These are phyloP conservation scores for Spicauda simplicius DNA, from an alignment of 2,888 invertebrate species.

Conservation along the genomic window DNA sequence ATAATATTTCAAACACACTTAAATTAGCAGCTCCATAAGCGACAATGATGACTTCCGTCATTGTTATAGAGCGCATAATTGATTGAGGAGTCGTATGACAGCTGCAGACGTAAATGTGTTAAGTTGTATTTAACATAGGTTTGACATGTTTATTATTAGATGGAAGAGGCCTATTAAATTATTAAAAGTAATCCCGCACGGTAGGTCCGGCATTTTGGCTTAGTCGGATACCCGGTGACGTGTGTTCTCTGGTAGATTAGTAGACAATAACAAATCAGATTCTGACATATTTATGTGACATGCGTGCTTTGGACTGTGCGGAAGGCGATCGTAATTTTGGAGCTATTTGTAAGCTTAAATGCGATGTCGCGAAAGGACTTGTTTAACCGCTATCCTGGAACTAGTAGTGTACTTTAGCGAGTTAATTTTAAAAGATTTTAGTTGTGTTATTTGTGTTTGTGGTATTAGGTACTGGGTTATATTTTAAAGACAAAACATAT, in stretches of 20 bases:
- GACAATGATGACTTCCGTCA: slow-evolving; percentile 34
- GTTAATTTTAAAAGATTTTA: too few relatives aligned
- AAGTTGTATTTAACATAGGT: slow-evolving; percentile 71
- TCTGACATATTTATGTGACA: slow-evolving; percentile 62
- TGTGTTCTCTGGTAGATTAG: slow-evolving; percentile 56
- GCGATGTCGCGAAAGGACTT: background rate
- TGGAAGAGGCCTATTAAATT: slow-evolving; percentile 81
- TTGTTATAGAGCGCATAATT: slow-evolving; percentile 48
- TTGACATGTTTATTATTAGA: slow-evolving; percentile 82
- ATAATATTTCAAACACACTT: slow-evolving; percentile 62
- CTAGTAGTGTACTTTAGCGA: background rate
- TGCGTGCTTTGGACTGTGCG: slow-evolving; percentile 43
- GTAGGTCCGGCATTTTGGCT: slow-evolving; percentile 74
- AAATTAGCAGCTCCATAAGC: slow-evolving; percentile 31
- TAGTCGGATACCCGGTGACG: slow-evolving; percentile 59
- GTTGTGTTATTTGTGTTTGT: too few relatives aligned
- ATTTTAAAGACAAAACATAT: too few relatives aligned
- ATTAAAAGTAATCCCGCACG: slow-evolving; percentile 75
- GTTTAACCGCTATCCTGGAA: background rate
- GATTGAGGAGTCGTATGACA: slow-evolving; percentile 34
- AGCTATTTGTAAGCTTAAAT: slow-evolving; percentile 3
- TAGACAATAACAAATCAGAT: slow-evolving; percentile 64
- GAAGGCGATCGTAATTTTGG: slow-evolving; percentile 23
- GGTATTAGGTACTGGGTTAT: too few relatives aligned
- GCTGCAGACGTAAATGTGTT: slow-evolving; percentile 49